Percentiles rank a stretch among this genome's conserved stretches.
These are phyloP conservation scores for Ceratina australensis DNA, from an alignment of 1,140 invertebrate species.

Conservation along the genomic window DNA sequence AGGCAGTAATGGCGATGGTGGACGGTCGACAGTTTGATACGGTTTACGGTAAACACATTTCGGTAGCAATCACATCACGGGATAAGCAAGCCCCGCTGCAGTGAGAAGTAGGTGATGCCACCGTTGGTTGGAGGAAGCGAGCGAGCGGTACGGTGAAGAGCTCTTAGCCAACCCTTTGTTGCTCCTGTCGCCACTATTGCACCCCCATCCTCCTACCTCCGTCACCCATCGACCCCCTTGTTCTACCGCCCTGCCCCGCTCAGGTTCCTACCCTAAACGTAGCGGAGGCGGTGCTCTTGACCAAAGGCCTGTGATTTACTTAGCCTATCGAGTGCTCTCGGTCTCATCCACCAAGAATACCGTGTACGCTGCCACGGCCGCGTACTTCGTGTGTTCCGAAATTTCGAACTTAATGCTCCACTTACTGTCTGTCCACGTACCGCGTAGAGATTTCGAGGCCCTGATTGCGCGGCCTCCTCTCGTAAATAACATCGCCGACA, in stretches of 20 bases:
- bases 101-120: constrained; percentile 67
- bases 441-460: constrained; percentile 21
- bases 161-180: constrained; percentile 76
- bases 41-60: constrained; percentile 77
- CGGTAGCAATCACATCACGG: constrained; percentile 75
- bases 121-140: constrained; percentile 71
- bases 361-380: neutral
- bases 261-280: constrained; percentile 23
- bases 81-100: constrained; percentile 64
- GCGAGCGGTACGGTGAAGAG: constrained; percentile 71
- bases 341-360: constrained; percentile 70
- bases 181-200: constrained; percentile 63
- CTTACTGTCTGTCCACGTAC: constrained; percentile 53
- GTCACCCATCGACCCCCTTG: constrained; percentile 44
- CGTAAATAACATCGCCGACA: constrained; percentile 11
- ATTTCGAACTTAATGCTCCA: constrained; percentile 64
- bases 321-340: constrained; percentile 74
- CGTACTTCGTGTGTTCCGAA: constrained; percentile 47
- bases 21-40: constrained; percentile 74
- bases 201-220: constrained; percentile 24
- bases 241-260: neutral
- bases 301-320: constrained; percentile 76
- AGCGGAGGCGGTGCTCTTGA: constrained; percentile 59
- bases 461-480: constrained; percentile 3
- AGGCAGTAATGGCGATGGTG: constrained; percentile 49